phyloP scores from a whole-genome alignment of 1,140 invertebrate genomes.

The Rhopalosiphum maidis region DNA sequence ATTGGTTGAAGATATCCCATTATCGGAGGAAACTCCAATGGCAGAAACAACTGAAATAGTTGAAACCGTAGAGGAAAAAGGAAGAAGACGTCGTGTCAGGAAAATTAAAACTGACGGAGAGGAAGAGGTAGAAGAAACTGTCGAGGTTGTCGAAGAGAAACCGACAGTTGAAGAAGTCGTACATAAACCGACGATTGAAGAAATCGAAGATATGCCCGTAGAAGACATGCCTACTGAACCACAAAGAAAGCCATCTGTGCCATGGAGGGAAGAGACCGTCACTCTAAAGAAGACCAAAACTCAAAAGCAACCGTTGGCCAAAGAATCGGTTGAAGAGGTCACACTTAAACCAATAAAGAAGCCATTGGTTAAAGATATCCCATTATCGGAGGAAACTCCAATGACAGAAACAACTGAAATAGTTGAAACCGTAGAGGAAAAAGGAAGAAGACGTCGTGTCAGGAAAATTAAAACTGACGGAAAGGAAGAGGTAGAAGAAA shows the following conservation, averaged over 20 bases:
- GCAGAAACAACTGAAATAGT: neutral
- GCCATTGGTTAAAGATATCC: conserved; percentile 44
- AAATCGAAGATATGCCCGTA: neutral
- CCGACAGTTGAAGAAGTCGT: neutral
- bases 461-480: conserved; percentile 13
- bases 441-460: conserved; percentile 20
- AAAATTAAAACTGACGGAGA: neutral
- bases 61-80: neutral
- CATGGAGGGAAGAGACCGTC: neutral
- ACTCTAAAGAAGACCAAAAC: neutral
- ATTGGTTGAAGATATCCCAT: neutral
- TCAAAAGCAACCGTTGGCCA: too few relatives aligned
- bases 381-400: neutral
- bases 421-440: neutral
- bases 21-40: neutral
- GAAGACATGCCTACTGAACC: neutral
- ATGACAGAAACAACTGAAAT: neutral
- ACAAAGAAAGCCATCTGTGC: conserved; percentile 29
- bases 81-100: neutral
- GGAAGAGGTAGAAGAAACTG: neutral
- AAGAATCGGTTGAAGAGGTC: neutral
- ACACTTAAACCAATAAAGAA: neutral
- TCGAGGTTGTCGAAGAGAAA: neutral
- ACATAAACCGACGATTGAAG: neutral
- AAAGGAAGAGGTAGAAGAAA: neutral